phyloP scores from a whole-genome alignment of 37 sponge, comb jelly and placozoan species.

The Agelas oroides region DNA sequence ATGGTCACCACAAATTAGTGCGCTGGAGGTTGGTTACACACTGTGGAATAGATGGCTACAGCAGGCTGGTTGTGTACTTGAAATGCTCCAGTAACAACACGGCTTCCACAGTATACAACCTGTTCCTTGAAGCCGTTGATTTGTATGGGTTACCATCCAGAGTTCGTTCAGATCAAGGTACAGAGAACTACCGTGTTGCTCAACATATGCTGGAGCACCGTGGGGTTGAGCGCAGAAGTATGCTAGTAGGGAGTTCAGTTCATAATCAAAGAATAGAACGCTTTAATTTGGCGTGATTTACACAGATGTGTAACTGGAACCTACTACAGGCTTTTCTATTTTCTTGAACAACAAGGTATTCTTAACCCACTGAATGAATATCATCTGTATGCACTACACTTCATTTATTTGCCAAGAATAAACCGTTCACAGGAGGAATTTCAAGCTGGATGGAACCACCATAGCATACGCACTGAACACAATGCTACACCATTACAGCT shows the following conservation, averaged over 20 bases:
- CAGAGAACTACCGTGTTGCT: slow-evolving; percentile 41
- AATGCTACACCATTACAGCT: slow-evolving; percentile 46
- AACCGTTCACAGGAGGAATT: slow-evolving; percentile 29
- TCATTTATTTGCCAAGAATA: slow-evolving; percentile 60
- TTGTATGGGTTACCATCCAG: slow-evolving; percentile 28
- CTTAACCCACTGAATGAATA: slow-evolving; percentile 43
- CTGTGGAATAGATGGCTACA: slow-evolving; percentile 30
- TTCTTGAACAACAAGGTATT: slow-evolving; percentile 24
- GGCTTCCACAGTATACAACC: slow-evolving; percentile 6
- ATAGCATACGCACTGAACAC: slow-evolving; percentile 44
- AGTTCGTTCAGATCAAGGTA: slow-evolving; percentile 33
- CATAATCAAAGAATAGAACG: slow-evolving; percentile 58
- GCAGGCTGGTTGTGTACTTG: slow-evolving; percentile 13
- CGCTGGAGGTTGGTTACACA: slow-evolving; percentile 39
- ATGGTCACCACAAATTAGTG: slow-evolving; percentile 38
- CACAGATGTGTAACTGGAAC: slow-evolving; percentile 33
- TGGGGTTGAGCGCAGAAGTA: slow-evolving; percentile 22
- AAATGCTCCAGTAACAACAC: slow-evolving; percentile 25
- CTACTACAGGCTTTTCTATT: slow-evolving; percentile 52
- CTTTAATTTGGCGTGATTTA: slow-evolving; percentile 44
- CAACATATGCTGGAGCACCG: slow-evolving; percentile 39
- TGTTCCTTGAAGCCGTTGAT: slow-evolving; percentile 13
- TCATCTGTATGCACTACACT: slow-evolving; percentile 60
- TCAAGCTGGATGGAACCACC: slow-evolving; percentile 49
- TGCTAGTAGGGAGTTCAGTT: slow-evolving; percentile 27